Conservation (phyloP, 2,888 invertebrate genomes). For the Tinea trinotella region DNA sequence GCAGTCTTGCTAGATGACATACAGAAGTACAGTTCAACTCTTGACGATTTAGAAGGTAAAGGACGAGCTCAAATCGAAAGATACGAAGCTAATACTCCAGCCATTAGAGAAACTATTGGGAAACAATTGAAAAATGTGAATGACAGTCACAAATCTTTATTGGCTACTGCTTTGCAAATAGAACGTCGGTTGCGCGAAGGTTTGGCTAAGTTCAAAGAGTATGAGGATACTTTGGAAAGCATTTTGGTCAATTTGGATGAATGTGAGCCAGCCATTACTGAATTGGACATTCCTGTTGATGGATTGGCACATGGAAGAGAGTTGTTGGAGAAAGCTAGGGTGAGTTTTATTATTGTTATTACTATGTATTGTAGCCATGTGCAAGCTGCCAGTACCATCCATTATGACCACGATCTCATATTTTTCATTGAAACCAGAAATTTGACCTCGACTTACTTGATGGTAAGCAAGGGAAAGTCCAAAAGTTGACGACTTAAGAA, state of each 20-base stretch:
- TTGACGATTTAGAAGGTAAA: conserved; percentile 87
- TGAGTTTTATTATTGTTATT: conserved; percentile 38
- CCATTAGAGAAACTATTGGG: conserved; percentile 83
- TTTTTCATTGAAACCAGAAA: too few species aligned
- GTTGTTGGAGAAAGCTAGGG: conserved; percentile 83
- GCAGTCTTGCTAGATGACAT: conserved; percentile 82
- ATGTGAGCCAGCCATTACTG: conserved; percentile 84
- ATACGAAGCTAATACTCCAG: conserved; percentile 80
- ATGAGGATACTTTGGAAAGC: conserved; percentile 90
- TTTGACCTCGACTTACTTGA: too few species aligned
- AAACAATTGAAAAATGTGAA: conserved; percentile 91
- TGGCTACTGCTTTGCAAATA: conserved; percentile 92
- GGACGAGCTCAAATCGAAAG: conserved; percentile 88
- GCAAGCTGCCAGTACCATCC: too few species aligned
- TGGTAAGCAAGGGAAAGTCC: too few species aligned
- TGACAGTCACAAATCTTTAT: conserved; percentile 91
- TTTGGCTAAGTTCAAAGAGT: conserved; percentile 92
- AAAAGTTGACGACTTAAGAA: too few species aligned
- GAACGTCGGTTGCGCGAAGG: conserved; percentile 90
- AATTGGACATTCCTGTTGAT: conserved; percentile 81
- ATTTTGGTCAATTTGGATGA: conserved; percentile 86
- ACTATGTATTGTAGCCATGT: too few species aligned
- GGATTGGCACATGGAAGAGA: conserved; percentile 81
- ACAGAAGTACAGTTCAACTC: conserved; percentile 83
- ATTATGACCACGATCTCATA: neutral